Percentiles rank a stretch among this genome's conserved stretches.
Conservation (phyloP, 2,888 invertebrate species). For the Brachycybe producta region DNA sequence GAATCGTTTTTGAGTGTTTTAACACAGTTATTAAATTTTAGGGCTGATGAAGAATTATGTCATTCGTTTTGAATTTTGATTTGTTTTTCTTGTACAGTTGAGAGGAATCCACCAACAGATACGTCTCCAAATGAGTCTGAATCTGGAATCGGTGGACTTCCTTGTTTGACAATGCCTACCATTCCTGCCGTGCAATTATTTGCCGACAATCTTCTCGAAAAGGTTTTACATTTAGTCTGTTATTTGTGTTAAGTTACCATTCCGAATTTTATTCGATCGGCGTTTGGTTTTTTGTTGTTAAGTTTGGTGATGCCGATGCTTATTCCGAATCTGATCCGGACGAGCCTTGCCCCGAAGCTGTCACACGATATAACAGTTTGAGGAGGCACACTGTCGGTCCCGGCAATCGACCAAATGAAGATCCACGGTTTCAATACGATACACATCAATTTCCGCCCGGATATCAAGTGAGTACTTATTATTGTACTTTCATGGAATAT, state of each 20-base stretch:
- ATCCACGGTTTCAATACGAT: conserved; percentile 29
- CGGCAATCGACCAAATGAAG: conserved; percentile 62
- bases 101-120: conserved; percentile 19
- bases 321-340: conserved; percentile 32
- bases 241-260: not conserved
- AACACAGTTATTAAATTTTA: not conserved
- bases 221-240: conserved; percentile 10
- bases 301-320: conserved; percentile 44
- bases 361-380: conserved; percentile 44
- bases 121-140: conserved; percentile 17
- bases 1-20: too few species aligned
- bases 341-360: conserved; percentile 33
- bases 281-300: not conserved
- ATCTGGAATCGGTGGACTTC: not conserved
- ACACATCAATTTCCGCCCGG: conserved; percentile 30
- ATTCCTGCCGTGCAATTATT: conserved; percentile 17
- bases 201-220: conserved; percentile 16
- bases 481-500: not conserved
- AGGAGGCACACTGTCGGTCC: conserved; percentile 87
- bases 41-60: too few species aligned
- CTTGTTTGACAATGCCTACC: conserved; percentile 12
- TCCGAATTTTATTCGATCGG: not conserved
- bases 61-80: too few species aligned
- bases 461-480: conserved; percentile 24
- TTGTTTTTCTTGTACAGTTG: conserved; percentile 15